Percentiles rank a stretch among this genome's conserved stretches.
Conservation (phyloP, 92 coral and sea anemone species). For the Micromussa lordhowensis region DNA sequence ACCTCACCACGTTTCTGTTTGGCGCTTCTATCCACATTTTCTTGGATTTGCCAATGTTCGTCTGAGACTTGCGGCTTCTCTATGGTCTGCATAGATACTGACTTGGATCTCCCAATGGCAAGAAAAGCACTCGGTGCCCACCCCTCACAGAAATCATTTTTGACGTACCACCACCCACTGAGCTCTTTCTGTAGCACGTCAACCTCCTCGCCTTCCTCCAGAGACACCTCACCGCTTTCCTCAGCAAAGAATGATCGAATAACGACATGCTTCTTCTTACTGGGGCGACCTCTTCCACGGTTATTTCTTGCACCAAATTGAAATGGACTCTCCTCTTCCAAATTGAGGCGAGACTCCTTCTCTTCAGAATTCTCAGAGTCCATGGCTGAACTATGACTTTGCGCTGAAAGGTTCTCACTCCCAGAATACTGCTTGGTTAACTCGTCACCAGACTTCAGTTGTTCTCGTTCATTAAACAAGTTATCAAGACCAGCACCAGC, state of each 20-base stretch:
- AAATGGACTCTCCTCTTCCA: not conserved
- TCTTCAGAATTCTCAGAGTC: not conserved
- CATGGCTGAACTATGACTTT: not conserved
- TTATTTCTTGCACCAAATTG: not conserved
- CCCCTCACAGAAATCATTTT: constrained; percentile 56
- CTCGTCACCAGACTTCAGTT: not conserved
- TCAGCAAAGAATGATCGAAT: constrained; percentile 45
- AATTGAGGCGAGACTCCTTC: not conserved
- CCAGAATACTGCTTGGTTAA: not conserved
- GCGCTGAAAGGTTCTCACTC: not conserved
- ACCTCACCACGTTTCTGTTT: not conserved
- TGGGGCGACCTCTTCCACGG: not conserved
- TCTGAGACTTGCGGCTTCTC: not conserved
- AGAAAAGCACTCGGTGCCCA: constrained; percentile 72
- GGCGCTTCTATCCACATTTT: not conserved
- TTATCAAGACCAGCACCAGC: constrained; percentile 5
- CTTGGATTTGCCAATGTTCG: not conserved
- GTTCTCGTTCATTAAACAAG: not conserved
- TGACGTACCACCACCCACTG: constrained; percentile 76
- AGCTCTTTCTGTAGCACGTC: constrained; percentile 57
- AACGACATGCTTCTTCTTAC: constrained; percentile 35
- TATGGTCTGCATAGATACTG: not conserved
- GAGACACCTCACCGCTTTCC: constrained; percentile 46
- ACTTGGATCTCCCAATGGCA: not conserved
- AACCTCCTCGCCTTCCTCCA: constrained; percentile 61